Evolutionary conservation across 2,797 vertebrate species (phyloP).

Genomic region (Sebastes dallii): DNA sequence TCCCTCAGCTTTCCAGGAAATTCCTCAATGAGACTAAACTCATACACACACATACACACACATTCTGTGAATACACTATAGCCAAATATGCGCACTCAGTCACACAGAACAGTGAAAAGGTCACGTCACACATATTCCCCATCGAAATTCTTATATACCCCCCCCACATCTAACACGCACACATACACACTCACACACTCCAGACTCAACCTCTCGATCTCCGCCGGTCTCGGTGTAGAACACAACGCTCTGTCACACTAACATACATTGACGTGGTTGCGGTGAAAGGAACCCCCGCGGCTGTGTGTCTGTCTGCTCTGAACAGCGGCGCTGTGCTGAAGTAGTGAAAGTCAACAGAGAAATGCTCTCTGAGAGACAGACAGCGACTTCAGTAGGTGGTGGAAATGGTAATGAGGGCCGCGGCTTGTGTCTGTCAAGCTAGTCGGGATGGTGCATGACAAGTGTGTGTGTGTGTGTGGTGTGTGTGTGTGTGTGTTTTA

Average conservation of each 20-base stretch:
- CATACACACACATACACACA: background rate
- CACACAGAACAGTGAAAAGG: constrained; percentile 26
- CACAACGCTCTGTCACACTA: constrained; percentile 40
- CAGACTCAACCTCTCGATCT: constrained; percentile 26
- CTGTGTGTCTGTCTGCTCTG: constrained; percentile 30
- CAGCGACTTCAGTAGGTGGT: constrained; percentile 15
- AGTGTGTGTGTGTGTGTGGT: background rate
- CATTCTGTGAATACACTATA: background rate
- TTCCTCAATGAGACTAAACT: background rate
- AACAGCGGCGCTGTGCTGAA: constrained; percentile 24
- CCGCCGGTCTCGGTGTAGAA: constrained; percentile 2
- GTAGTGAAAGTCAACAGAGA: constrained; percentile 34
- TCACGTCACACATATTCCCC: constrained; percentile 28
- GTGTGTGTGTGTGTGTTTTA: background rate
- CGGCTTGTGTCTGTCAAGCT: constrained; percentile 26
- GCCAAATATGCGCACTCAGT: background rate
- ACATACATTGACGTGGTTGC: constrained; percentile 41
- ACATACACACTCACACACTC: background rate
- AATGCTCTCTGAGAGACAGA: constrained; percentile 23
- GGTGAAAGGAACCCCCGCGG: constrained; percentile 46
- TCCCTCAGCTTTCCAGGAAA: background rate
- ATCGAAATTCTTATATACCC: constrained; percentile 2
- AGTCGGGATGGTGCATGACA: background rate
- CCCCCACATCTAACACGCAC: background rate
- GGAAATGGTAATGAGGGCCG: constrained; percentile 39